Evolutionary conservation across 2,888 invertebrate genomes (phyloP).

Genomic region (Pyrrhosoma nymphula): DNA sequence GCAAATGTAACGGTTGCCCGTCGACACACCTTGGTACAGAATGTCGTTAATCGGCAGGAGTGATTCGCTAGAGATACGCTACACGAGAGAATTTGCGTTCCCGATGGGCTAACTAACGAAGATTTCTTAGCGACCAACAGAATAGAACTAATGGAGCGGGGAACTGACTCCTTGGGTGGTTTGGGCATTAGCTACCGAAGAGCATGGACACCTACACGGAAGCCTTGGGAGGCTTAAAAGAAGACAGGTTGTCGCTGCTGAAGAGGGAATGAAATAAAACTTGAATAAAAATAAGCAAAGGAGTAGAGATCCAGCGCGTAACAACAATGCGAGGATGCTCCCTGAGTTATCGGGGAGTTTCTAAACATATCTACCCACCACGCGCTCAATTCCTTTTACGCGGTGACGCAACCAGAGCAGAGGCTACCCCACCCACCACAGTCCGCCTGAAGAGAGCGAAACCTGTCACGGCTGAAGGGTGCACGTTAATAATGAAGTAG

Average conservation of each 20-base stretch:
- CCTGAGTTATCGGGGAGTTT: not conserved
- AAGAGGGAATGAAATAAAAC: not conserved
- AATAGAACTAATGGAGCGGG: not conserved
- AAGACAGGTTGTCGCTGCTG: conserved; percentile 49
- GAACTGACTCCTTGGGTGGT: not conserved
- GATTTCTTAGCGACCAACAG: too few species aligned
- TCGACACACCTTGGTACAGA: too few species aligned
- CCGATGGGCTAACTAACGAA: too few species aligned
- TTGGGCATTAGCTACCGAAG: conserved; percentile 33
- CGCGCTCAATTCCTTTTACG: not conserved
- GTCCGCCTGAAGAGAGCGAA: not conserved
- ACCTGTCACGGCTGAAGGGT: not conserved
- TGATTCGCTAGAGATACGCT: too few species aligned
- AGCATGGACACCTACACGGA: conserved; percentile 56
- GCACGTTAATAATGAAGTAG: not conserved
- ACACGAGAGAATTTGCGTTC: too few species aligned
- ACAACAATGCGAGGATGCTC: conserved; percentile 6
- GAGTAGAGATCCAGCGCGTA: not conserved
- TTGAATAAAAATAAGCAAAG: not conserved
- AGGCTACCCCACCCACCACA: not conserved
- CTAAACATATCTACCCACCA: not conserved
- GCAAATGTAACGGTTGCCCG: too few species aligned
- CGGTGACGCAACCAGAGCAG: not conserved
- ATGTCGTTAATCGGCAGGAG: too few species aligned
- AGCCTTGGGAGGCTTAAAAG: not conserved